phyloP scores from a whole-genome alignment of 2,888 invertebrate genomes.

The Scelioninae gen. 1 region DNA sequence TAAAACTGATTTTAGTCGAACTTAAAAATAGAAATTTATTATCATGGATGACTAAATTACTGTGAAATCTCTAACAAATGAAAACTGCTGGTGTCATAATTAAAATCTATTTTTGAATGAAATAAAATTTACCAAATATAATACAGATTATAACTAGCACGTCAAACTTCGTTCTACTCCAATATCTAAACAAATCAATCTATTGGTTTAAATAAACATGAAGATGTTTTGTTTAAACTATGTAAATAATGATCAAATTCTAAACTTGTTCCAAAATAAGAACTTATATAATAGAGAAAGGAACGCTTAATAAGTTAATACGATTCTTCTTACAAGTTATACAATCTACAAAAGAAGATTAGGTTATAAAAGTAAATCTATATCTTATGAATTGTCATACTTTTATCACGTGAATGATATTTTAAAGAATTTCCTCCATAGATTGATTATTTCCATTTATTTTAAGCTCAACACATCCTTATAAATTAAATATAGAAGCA shows the following conservation, averaged over 20 bases:
- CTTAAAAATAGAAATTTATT: background rate
- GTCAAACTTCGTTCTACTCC: too few relatives aligned
- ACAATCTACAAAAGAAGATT: slow-evolving; percentile 23
- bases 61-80: background rate
- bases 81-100: background rate
- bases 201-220: too few relatives aligned
- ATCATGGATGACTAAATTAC: background rate
- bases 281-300: slow-evolving; percentile 7
- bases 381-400: slow-evolving; percentile 1
- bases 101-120: background rate
- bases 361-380: slow-evolving; percentile 8
- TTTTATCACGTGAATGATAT: background rate
- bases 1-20: background rate
- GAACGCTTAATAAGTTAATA: slow-evolving; percentile 7
- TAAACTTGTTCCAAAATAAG: background rate
- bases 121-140: too few relatives aligned
- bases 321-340: slow-evolving; percentile 22
- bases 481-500: too few relatives aligned
- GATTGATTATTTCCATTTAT: background rate
- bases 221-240: background rate
- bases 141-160: too few relatives aligned
- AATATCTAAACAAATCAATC: too few relatives aligned
- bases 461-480: too few relatives aligned
- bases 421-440: background rate
- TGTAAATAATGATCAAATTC: background rate